Percentiles rank a stretch among this genome's conserved stretches.
Conservation (phyloP, 2,113 vertebrate genomes). For the Amia ocellicauda region DNA sequence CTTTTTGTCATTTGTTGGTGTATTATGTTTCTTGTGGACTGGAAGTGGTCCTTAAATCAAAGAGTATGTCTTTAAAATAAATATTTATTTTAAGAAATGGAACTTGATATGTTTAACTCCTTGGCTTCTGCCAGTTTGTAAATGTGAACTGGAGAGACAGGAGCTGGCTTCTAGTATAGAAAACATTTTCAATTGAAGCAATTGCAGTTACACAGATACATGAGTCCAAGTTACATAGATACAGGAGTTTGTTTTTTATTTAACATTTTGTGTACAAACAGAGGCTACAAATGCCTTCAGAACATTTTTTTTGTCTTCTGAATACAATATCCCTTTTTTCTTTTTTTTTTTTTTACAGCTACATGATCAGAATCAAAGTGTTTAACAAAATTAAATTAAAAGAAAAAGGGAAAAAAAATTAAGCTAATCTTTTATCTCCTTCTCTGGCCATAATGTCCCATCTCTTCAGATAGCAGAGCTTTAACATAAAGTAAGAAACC, state of each 20-base stretch:
- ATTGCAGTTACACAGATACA: neutral
- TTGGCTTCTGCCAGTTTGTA: too few species aligned
- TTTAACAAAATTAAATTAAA: constrained; percentile 43
- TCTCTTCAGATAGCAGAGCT: constrained; percentile 1
- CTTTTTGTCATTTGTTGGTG: too few species aligned
- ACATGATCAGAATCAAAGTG: constrained; percentile 26
- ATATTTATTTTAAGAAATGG: too few species aligned
- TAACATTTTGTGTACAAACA: constrained; percentile 67
- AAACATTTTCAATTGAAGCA: neutral
- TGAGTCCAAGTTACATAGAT: constrained; percentile 38
- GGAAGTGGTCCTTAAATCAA: too few species aligned
- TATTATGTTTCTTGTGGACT: too few species aligned
- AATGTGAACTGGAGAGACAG: neutral
- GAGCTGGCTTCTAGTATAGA: neutral
- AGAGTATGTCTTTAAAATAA: too few species aligned
- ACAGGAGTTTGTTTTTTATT: constrained; percentile 68
- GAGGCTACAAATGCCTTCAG: constrained; percentile 60
- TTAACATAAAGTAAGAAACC: constrained; percentile 23
- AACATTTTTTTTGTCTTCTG: constrained; percentile 25
- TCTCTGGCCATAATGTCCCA: constrained; percentile 10
- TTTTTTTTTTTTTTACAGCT: too few species aligned
- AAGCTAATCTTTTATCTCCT: neutral
- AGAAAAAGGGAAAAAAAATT: constrained; percentile 23
- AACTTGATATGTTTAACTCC: too few species aligned
- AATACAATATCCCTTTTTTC: constrained; percentile 54